A percentile compares a stretch with the other conserved stretches of the same genome.
These are phyloP conservation scores for Drosophila diplacantha DNA, from an alignment of 2,888 invertebrate species.

Conservation along the genomic window DNA sequence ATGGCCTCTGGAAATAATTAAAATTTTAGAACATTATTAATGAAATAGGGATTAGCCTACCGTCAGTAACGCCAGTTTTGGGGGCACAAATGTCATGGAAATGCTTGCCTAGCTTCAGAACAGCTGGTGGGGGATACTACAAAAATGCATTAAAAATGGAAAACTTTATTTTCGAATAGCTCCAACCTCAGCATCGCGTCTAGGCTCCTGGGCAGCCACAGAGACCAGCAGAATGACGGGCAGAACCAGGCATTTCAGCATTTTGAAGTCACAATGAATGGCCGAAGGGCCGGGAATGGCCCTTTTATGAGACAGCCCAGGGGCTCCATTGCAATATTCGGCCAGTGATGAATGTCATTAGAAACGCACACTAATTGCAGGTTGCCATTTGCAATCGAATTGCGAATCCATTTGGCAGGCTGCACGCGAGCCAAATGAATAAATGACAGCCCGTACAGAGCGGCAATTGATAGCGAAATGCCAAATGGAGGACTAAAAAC, in stretches of 20 bases:
- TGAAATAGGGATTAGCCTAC: conserved; percentile 39
- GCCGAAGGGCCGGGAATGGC: neutral
- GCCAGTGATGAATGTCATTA: conserved; percentile 42
- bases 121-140: conserved; percentile 71
- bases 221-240: conserved; percentile 10
- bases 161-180: neutral
- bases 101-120: conserved; percentile 65
- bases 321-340: conserved; percentile 16
- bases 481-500: conserved; percentile 45
- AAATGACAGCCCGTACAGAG: conserved; percentile 45
- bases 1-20: conserved; percentile 63
- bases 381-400: conserved; percentile 44
- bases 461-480: conserved; percentile 46
- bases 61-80: conserved; percentile 74
- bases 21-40: neutral
- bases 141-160: neutral
- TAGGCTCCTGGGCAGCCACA: conserved; percentile 27
- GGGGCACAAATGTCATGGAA: conserved; percentile 69
- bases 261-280: conserved; percentile 18
- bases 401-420: conserved; percentile 31
- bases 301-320: conserved; percentile 33
- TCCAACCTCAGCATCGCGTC: conserved; percentile 37
- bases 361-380: conserved; percentile 43
- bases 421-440: conserved; percentile 41
- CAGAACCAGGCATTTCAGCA: conserved; percentile 29